Evolutionary conservation across 2,113 vertebrate genomes (phyloP).

Genomic region (Orthonyx spaldingii): DNA sequence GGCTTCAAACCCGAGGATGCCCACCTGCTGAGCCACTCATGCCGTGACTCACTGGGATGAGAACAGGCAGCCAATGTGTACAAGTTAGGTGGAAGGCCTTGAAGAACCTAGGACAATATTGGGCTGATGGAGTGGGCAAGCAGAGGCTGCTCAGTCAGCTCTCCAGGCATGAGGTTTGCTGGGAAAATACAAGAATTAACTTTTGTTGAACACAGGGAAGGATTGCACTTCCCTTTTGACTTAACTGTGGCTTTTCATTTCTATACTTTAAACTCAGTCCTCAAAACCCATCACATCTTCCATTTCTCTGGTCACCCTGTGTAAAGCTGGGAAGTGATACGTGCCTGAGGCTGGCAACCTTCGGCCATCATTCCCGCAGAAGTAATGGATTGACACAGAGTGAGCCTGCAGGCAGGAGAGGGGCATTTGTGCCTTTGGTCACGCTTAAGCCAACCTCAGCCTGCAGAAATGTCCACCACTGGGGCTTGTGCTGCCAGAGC

Average conservation of each 20-base stretch:
- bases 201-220: background rate
- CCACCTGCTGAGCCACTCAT: background rate
- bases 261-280: background rate
- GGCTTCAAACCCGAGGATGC: fast-evolving
- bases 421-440: background rate
- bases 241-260: background rate
- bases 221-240: background rate
- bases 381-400: background rate
- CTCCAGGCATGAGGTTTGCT: background rate
- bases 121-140: fast-evolving
- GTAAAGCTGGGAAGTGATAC: background rate
- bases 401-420: background rate
- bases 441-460: background rate
- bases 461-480: background rate
- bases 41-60: fast-evolving
- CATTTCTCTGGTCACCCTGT: background rate
- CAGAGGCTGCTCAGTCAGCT: fast-evolving
- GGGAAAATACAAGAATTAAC: background rate
- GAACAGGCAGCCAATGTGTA: fast-evolving
- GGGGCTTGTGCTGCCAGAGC: background rate
- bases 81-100: background rate
- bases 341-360: background rate
- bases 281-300: background rate
- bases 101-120: background rate
- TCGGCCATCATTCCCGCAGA: fast-evolving